Conservation (phyloP, 2,888 invertebrate species). For the Sericinus montela region DNA sequence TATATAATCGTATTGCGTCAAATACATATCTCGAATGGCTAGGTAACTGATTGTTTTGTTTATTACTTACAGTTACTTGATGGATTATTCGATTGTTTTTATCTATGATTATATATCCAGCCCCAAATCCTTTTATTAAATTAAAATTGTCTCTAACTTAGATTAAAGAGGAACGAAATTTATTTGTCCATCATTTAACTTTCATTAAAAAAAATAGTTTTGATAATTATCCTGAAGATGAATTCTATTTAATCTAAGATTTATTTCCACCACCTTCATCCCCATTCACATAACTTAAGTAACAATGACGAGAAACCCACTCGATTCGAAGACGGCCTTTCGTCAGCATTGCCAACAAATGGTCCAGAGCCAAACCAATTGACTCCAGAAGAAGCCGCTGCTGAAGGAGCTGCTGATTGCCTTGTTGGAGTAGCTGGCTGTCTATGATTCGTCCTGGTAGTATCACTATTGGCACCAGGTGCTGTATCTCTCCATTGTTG, state of each 20-base stretch:
- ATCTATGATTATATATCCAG: neutral
- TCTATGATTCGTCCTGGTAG: conserved; percentile 41
- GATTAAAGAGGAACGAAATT: neutral
- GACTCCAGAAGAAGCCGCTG: conserved; percentile 52
- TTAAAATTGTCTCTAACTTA: neutral
- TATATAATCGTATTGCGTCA: too few relatives aligned
- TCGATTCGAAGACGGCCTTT: conserved; percentile 60
- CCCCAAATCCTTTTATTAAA: neutral
- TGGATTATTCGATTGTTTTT: neutral
- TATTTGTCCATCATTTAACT: neutral
- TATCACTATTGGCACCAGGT: conserved; percentile 51
- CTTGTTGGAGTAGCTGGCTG: conserved; percentile 43
- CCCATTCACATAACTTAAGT: conserved; percentile 69
- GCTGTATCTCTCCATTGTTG: conserved; percentile 78
- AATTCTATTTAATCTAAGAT: conserved; percentile 63
- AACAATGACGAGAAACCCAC: conserved; percentile 74
- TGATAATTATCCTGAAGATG: conserved; percentile 7
- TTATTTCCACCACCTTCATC: conserved; percentile 57
- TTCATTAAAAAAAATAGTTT: conserved; percentile 1
- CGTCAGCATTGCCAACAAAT: conserved; percentile 70
- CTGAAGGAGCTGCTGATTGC: conserved; percentile 43
- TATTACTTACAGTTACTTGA: conserved; percentile 4
- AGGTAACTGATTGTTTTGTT: too few relatives aligned
- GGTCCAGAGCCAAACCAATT: conserved; percentile 75
- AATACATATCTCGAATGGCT: neutral